Evolutionary conservation across 2,888 invertebrate species (phyloP).

Genomic region (Xanthia icteritia): DNA sequence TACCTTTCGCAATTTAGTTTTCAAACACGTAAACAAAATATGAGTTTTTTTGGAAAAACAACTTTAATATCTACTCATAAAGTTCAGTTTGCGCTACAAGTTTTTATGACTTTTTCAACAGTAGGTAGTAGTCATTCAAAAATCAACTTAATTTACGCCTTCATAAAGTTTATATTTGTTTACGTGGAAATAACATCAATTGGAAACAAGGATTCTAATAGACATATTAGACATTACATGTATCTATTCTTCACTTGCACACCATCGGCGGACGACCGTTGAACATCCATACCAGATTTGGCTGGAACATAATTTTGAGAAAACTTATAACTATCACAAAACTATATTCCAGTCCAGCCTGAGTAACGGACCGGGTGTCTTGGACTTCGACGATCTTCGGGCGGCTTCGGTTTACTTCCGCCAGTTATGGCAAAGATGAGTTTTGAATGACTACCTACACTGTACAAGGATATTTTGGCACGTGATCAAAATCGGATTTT

Average conservation of each 20-base stretch:
- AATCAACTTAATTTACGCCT: not conserved
- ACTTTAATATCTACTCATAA: not conserved
- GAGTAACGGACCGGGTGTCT: constrained; percentile 7
- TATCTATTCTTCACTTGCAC: not conserved
- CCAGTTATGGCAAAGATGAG: not conserved
- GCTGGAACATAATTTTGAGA: constrained; percentile 57
- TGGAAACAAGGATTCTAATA: not conserved
- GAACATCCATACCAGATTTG: constrained; percentile 27
- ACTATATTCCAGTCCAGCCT: constrained; percentile 43
- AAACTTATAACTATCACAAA: constrained; percentile 17
- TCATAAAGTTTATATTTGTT: not conserved
- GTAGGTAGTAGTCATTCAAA: not conserved
- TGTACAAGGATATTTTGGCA: not conserved
- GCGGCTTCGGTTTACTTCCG: not conserved
- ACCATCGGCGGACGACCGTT: not conserved
- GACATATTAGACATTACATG: not conserved
- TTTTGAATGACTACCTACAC: not conserved
- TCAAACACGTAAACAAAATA: no score
- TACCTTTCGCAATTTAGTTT: not conserved
- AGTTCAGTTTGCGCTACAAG: not conserved
- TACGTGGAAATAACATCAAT: not conserved
- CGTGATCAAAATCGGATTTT: no score
- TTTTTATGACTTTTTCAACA: not conserved
- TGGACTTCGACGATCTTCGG: constrained; percentile 18
- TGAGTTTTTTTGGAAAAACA: not conserved